Evolutionary conservation across 2,797 vertebrate species (phyloP).

Genomic region (Argya squamiceps): DNA sequence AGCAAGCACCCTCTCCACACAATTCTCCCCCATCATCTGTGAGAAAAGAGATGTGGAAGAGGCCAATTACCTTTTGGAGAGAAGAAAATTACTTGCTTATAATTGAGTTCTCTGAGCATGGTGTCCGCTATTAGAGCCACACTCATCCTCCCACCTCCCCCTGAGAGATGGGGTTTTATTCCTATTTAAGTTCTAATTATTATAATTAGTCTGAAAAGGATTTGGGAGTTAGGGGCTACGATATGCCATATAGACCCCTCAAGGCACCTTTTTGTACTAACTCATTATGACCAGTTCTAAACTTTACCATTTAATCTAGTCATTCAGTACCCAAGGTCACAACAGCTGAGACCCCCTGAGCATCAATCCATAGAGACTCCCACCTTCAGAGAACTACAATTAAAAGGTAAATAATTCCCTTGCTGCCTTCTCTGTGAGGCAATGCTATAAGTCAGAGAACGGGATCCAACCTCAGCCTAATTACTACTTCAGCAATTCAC

Average conservation of each 20-base stretch:
- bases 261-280: conserved; percentile 36
- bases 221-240: conserved; percentile 70
- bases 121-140: conserved; percentile 56
- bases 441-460: conserved; percentile 49
- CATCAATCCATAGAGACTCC: conserved; percentile 50
- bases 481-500: conserved; percentile 2
- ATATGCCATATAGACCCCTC: conserved; percentile 50
- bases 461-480: conserved; percentile 58
- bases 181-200: conserved; percentile 65
- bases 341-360: conserved; percentile 45
- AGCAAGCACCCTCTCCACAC: not conserved
- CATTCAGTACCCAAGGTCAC: conserved; percentile 48
- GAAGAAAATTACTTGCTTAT: conserved; percentile 63
- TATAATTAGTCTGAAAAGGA: conserved; percentile 63
- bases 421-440: conserved; percentile 40
- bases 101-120: conserved; percentile 44
- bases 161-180: conserved; percentile 53
- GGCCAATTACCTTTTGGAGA: conserved; percentile 53
- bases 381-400: conserved; percentile 38
- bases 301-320: conserved; percentile 46
- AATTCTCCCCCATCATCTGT: conserved; percentile 46
- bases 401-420: conserved; percentile 65
- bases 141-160: conserved; percentile 55
- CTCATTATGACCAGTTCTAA: conserved; percentile 59
- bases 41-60: conserved; percentile 62